These are phyloP conservation scores for Melanerpes formicivorus DNA, from an alignment of 2,113 vertebrate genomes.

Conservation along the genomic window DNA sequence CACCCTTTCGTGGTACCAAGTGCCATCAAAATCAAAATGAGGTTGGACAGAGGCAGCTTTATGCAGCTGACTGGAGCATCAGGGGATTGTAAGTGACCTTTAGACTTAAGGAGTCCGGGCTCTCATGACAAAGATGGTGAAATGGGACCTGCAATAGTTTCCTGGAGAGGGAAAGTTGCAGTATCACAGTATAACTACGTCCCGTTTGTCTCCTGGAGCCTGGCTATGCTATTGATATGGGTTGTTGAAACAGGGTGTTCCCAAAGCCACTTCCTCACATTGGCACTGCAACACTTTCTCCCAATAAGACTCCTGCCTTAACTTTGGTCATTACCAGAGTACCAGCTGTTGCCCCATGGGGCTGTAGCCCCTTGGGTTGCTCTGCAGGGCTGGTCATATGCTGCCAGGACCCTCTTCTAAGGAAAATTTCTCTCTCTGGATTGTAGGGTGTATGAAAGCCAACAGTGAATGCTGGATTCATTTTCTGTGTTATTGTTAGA, in stretches of 20 bases:
- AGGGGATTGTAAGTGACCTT: background rate
- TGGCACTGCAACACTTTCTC: background rate
- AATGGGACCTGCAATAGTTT: background rate
- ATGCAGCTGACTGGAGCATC: background rate
- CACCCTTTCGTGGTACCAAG: background rate
- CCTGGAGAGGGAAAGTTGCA: background rate
- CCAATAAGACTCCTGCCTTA: background rate
- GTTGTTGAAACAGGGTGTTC: background rate
- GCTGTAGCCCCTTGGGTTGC: background rate
- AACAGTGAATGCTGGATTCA: conserved; percentile 34
- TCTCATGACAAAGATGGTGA: background rate
- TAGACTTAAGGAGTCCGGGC: background rate
- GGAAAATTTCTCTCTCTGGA: conserved; percentile 24
- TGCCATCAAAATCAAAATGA: background rate
- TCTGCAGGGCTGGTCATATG: background rate
- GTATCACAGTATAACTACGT: background rate
- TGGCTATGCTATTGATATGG: background rate
- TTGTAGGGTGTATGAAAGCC: background rate
- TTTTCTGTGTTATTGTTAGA: conserved; percentile 68
- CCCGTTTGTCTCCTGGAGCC: background rate
- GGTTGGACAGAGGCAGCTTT: background rate
- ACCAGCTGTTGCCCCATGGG: background rate
- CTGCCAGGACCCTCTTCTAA: background rate
- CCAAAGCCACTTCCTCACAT: background rate
- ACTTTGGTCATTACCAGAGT: background rate